Evolutionary conservation across 2,797 vertebrate genomes (phyloP), one percentile per base, ranked within the genome.

Genomic region (Huso huso): DNA sequence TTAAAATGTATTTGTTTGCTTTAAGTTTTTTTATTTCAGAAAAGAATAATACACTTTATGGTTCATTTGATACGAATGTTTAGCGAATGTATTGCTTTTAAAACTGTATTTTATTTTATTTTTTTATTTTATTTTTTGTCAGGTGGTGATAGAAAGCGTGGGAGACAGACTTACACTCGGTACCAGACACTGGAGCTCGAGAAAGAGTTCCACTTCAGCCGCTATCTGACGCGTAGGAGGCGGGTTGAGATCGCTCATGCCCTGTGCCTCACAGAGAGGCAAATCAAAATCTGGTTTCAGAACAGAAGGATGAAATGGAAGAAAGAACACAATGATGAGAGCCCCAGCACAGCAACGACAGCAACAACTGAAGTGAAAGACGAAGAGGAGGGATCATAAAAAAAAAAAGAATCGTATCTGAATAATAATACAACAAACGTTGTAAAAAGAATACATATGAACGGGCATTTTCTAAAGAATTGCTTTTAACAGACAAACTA

Each of bases 281-380:
- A 92, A 83, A 92, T 95, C 78, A 95, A 94, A 80, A 95, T 94
- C 81, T 95, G 93, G 93, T 95, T 95, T 77, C 93, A 95, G 79
- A 95, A 95, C 78, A 88, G 92, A 23, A 90, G 93, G 76, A 95
- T 95, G 93, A 95, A 95, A 69, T 94, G 93, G 93, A 95, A 95
- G 84, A 95, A 95, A 50, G 92, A 94, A 63, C 86, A 94, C 71
- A 93, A 91, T 70, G 88, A 89, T 5, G 88, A 91, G 48, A 79
- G 73, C 50, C 71, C 78, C 23, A 52, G 70, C 37, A 58, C 63
- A 2, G 66, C 67, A 18, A 51, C 67, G 12, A 61, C 66, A 64
- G 15, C 68, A 37, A 82, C 52, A 52, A 78, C 2, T 8, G 69
- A 86, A 55, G 78, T 81, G 57, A 68, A 37, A 37, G 37, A 37